Evolutionary conservation across 2,797 vertebrate genomes (phyloP), one percentile per base, ranked within the genome.

Genomic region (Macroramphosus scolopax): DNA sequence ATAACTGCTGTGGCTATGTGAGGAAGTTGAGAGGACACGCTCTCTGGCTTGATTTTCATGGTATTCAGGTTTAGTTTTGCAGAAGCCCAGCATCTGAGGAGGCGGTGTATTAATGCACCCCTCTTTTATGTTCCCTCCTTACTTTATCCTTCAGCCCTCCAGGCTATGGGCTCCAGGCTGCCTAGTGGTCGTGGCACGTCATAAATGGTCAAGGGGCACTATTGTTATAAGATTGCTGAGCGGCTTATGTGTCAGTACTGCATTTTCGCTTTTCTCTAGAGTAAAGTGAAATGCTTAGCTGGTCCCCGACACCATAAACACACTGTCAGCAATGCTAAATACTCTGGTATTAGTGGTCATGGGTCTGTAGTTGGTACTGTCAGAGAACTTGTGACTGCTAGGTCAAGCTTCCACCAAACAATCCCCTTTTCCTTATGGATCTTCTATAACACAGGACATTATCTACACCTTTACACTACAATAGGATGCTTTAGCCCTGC

Each of bases 211-310:
- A 74, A 70, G 60, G 57, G 71, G 63, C 52, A 25, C 58, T 29
- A 71, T 74, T 77, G 72, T 77, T 62, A 45, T 32, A 33, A 7
- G 57, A 43, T 12, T 32, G 51, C 68, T 68, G 53, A 80, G 55
- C 47, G 5, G 58, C 50, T 75, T 75, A 68, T 63, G 34, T 37
- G 53, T 36, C 46, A 50, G 43, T 30, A 6, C 15, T 31, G 33
- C n/a, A 3, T 37, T 66, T 74, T 44, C 28, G 28, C 6, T 1
- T 60, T 54, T 36, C 68, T 57, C 51, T 53, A 17, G 48, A 59
- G 31, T 33, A 36, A 45, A 53, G 43, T 51, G 51, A 61, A 76
- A 63, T 13, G 26, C 30, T 54, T 17, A 35, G 35, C 42, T 36
- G 13, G 12, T 15, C 46, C 25, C 17, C 20, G 9, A 53, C 43